A percentile compares a stretch with the other conserved stretches of the same genome.
phyloP scores from a whole-genome alignment of 2,113 vertebrate species.

The Pleuronectes platessa region DNA sequence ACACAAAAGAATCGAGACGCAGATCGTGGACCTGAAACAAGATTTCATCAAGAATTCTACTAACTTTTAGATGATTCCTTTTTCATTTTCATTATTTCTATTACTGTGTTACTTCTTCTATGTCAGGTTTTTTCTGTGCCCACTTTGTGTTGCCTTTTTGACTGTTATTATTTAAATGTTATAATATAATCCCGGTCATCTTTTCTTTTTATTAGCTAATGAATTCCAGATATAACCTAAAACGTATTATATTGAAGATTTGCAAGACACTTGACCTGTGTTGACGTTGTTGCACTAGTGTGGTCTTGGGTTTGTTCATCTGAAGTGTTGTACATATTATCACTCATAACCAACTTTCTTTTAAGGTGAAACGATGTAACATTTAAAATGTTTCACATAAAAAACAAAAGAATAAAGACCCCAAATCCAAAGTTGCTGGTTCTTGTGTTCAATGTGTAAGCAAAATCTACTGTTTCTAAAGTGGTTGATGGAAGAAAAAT shows the following conservation, averaged over 20 bases:
- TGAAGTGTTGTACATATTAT: background rate
- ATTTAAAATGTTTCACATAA: background rate
- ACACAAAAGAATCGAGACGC: slow-evolving; percentile 69
- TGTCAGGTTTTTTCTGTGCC: background rate
- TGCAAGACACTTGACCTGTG: background rate
- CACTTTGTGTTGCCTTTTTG: background rate
- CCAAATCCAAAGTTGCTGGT: background rate
- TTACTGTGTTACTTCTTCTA: background rate
- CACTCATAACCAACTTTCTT: background rate
- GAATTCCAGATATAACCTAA: background rate
- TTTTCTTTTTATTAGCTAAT: background rate
- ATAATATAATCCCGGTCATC: background rate
- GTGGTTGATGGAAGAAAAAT: no score
- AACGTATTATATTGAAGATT: background rate
- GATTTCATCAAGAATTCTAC: slow-evolving; percentile 68
- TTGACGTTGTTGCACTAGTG: background rate
- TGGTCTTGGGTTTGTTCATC: background rate
- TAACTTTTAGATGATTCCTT: slow-evolving; percentile 29
- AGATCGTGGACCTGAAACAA: slow-evolving; percentile 58
- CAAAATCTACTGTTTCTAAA: no score
- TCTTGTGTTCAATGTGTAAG: background rate
- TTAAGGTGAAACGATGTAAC: background rate
- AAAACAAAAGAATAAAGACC: background rate
- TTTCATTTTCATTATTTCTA: background rate
- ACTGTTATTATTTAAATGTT: slow-evolving; percentile 5